phyloP scores from a whole-genome alignment of 2,888 invertebrate species.

The Sarcophaga variegata region DNA sequence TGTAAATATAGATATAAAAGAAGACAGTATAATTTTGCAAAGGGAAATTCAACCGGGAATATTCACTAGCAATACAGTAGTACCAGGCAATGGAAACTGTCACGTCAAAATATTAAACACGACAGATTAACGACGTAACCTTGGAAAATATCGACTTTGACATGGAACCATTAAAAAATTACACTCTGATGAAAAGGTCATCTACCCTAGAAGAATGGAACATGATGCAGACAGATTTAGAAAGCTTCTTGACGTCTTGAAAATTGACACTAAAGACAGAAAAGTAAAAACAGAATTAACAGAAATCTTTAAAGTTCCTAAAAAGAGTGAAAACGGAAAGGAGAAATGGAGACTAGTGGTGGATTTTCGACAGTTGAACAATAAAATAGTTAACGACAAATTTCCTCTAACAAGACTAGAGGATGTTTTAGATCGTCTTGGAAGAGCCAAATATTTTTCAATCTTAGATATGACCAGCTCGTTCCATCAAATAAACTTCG shows the following conservation, averaged over 20 bases:
- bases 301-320: background rate
- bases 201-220: background rate
- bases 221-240: slow-evolving; percentile 2
- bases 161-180: background rate
- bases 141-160: slow-evolving; percentile 8
- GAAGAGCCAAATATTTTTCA: background rate
- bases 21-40: no score
- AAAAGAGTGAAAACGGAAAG: no score
- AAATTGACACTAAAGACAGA: slow-evolving; percentile 2
- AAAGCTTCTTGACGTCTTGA: background rate
- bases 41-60: no score
- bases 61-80: no score
- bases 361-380: no score
- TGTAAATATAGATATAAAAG: no score
- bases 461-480: slow-evolving; percentile 15
- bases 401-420: no score
- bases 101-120: slow-evolving; percentile 13
- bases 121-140: background rate
- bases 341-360: no score
- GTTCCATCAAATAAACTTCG: slow-evolving; percentile 12
- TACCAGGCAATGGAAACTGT: slow-evolving; percentile 21
- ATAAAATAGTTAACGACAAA: no score
- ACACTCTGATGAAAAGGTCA: background rate
- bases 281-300: background rate
- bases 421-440: no score